Base-by-base conservation (phyloP, 2,888 invertebrate species). In the Drosophila falleni region DNA sequence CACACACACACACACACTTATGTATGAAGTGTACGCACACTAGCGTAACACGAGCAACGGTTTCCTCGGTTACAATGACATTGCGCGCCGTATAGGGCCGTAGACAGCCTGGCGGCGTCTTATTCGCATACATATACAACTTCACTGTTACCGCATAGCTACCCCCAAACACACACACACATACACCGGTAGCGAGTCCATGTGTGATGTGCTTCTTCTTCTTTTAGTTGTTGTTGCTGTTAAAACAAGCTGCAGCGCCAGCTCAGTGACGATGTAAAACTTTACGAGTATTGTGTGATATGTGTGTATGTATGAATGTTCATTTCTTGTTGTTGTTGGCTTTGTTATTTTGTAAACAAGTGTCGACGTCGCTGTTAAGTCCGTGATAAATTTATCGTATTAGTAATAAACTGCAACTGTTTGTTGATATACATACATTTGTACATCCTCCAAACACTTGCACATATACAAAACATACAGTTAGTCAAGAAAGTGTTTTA, bases 41-140 rank as follows among this genome's bases (percentile, higher is more conserved):
- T 46, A 37, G 31, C 15, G 46, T 63, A 51, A 68, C 49, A 53
- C 58, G 62, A 68, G 75, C 71, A 86, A 74, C 75, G 74, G 88
- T 78, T 89, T 87, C 85, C 74, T 75, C 74, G 78, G 81, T 81
- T 81, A 81, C 81, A 81, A 74, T 82, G 81, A 78, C 81, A 82
- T 78, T 84, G 81, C 66, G 55, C 80, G 72, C 76, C 81, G 84
- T 80, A 78, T 73, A 75, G 71, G 69, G 67, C 73, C 71, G 77
- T 74, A 81, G 85, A 85, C 86, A 74, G 85, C 79, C 79, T 89
- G 87, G 89, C 89, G 89, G 71, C 84, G 56, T 66, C 69, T 70
- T 56, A 60, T 63, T 67, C 67, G 58, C 69, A 64, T 41, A 60
- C 39, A 56, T 61, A 53, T 35, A 65, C 44, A 80, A 86, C 83